Conservation (phyloP, 2,113 vertebrate genomes). For the Cryptotis parvus region DNA sequence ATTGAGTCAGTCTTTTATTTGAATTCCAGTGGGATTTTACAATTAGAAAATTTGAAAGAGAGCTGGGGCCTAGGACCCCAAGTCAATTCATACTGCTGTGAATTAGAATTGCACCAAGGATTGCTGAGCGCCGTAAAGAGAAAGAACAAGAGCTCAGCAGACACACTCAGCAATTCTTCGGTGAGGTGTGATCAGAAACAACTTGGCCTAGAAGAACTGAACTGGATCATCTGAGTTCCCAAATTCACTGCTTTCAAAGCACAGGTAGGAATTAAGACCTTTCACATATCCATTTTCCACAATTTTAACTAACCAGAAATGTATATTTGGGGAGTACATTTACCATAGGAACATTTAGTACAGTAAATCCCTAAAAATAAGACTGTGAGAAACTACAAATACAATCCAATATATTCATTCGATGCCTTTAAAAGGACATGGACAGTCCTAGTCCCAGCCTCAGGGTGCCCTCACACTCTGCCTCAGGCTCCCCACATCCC, state of each 20-base stretch:
- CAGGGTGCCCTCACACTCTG: too few relatives aligned
- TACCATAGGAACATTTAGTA: too few relatives aligned
- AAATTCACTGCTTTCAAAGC: background rate
- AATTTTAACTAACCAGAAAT: background rate
- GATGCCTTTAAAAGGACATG: background rate
- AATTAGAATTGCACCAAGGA: background rate
- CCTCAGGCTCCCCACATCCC: too few relatives aligned
- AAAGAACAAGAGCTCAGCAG: background rate
- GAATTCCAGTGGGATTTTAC: background rate
- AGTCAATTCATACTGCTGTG: rapidly evolving
- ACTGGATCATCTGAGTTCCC: background rate
- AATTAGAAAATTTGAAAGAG: background rate
- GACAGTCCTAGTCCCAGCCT: too few relatives aligned
- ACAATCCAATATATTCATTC: background rate
- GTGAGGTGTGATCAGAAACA: background rate
- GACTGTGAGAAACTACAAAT: background rate
- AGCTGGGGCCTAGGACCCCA: rapidly evolving
- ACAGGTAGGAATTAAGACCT: background rate
- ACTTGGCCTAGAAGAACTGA: background rate
- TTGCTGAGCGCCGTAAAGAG: rapidly evolving
- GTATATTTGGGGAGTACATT: background rate
- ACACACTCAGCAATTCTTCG: background rate
- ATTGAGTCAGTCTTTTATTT: too few relatives aligned
- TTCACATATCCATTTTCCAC: background rate
- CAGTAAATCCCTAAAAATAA: background rate